These are phyloP conservation scores for Cichladusa arquata DNA, from an alignment of 2,113 vertebrate genomes.

Conservation along the genomic window DNA sequence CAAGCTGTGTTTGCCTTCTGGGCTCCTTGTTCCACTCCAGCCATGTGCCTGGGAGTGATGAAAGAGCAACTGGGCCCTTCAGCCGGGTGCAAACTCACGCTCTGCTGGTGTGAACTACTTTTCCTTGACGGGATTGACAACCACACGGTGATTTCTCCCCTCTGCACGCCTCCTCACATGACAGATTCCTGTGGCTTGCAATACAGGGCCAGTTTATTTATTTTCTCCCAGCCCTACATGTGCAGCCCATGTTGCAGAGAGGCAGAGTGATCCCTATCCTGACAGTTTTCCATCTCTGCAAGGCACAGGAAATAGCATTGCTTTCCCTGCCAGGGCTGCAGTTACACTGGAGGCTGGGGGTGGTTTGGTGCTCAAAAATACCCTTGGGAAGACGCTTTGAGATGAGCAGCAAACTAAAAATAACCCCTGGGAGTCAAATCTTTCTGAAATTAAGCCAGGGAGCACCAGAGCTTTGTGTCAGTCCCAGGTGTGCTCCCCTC, in stretches of 20 bases:
- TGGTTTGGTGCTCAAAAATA: not conserved
- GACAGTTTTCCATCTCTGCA: not conserved
- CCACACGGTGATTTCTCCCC: not conserved
- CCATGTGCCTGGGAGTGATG: not conserved
- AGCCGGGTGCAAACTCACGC: not conserved
- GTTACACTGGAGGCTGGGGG: not conserved
- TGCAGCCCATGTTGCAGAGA: constrained; percentile 21
- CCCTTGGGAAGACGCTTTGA: not conserved
- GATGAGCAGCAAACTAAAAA: not conserved
- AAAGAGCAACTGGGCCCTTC: not conserved
- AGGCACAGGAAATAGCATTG: constrained; percentile 3
- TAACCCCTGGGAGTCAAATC: not conserved
- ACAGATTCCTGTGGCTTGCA: constrained; percentile 50
- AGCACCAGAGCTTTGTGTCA: not conserved
- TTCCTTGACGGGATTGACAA: not conserved
- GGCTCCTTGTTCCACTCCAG: not conserved
- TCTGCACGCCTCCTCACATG: not conserved
- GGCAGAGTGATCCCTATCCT: not conserved
- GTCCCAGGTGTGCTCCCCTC: not conserved
- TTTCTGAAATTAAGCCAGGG: not conserved
- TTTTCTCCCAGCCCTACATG: constrained; percentile 2
- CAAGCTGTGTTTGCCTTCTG: not conserved
- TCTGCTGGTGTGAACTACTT: constrained; percentile 17
- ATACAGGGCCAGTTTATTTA: not conserved
- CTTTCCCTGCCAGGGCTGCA: not conserved